Conservation (phyloP, 2,888 invertebrate genomes). For the Gymnoscelis rufifasciata region DNA sequence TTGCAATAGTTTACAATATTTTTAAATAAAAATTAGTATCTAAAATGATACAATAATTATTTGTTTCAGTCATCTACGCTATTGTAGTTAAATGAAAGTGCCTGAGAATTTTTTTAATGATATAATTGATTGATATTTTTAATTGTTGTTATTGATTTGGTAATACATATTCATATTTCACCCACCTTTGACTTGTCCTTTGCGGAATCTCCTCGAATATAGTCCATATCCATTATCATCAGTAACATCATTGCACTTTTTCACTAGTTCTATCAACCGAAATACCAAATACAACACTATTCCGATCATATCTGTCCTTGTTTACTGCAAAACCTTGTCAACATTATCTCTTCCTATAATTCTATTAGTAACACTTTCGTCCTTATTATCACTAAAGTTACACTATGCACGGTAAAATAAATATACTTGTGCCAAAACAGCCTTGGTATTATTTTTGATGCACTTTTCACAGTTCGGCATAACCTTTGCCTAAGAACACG, state of each 20-base stretch:
- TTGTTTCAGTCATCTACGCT: no score
- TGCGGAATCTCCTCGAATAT: conserved; percentile 6
- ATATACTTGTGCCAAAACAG: conserved; percentile 16
- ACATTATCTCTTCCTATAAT: conserved; percentile 24
- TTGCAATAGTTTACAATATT: no score
- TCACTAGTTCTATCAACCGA: conserved; percentile 51
- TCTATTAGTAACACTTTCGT: conserved; percentile 39
- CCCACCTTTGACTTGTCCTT: conserved; percentile 15
- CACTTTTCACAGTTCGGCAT: conserved; percentile 37
- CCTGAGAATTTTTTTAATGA: no score
- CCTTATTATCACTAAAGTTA: conserved; percentile 39
- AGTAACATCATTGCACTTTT: conserved; percentile 21
- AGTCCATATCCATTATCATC: not conserved
- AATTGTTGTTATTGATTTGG: no score
- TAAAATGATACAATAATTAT: no score
- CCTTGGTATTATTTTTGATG: conserved; percentile 29
- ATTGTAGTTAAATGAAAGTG: no score
- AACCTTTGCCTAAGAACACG: conserved; percentile 37
- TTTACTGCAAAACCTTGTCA: conserved; percentile 21
- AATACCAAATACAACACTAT: conserved; percentile 56
- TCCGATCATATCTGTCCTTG: conserved; percentile 52
- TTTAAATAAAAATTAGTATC: no score
- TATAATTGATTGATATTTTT: no score
- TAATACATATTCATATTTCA: no score
- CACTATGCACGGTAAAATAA: conserved; percentile 23